Base-by-base conservation (phyloP, 2,888 invertebrate species). In the Aethes cnicana region DNA sequence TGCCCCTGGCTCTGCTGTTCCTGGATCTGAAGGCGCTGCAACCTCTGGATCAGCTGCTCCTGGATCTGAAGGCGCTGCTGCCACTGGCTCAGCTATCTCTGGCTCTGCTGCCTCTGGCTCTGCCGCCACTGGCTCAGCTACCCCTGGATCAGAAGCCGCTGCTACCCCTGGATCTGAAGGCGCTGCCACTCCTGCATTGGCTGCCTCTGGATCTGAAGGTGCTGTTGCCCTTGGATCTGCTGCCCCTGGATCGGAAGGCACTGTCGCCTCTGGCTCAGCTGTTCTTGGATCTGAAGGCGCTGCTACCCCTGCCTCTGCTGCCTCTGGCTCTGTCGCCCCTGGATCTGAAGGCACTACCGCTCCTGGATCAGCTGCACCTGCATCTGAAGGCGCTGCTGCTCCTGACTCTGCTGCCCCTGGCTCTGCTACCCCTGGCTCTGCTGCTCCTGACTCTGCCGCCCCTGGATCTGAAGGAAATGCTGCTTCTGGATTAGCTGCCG, bases 181-280 rank as follows among this genome's bases (percentile, higher is more conserved):
- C 6, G 26, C 21, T 6, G 20, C 25, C 11, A 74, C 75, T 61
- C 72, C 77, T 53, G 77, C 69, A n/a, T n/a, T n/a, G n/a, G n/a
- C 4, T 6, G 4, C 44, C 4, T 18, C 6, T 2, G 25, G 2
- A 5, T n/a, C 41, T 23, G 21, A 35, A 7, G 28, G 7, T 1
- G 11, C 18, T n/a, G 20, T 33, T n/a, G 9, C 14, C n/a, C 1
- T 17, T 25, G 17, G 23, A n/a, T 2, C 9, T 3, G 12, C 28
- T 4, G 37, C 14, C 8, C n/a, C 17, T 26, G 26, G 21, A 7
- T 23, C 17, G 7, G 26, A 28, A 23, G 12, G 7, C 9, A 4
- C 16, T 23, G 28, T 6, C 2, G 30, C 28, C 12, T 2, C 35
- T 6, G 9, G 18, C n/a, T n/a, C 32, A 17, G 41, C 9, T 9